These are phyloP conservation scores for Neomorphus geoffroyi DNA, from an alignment of 2,797 vertebrate genomes.

Conservation along the genomic window DNA sequence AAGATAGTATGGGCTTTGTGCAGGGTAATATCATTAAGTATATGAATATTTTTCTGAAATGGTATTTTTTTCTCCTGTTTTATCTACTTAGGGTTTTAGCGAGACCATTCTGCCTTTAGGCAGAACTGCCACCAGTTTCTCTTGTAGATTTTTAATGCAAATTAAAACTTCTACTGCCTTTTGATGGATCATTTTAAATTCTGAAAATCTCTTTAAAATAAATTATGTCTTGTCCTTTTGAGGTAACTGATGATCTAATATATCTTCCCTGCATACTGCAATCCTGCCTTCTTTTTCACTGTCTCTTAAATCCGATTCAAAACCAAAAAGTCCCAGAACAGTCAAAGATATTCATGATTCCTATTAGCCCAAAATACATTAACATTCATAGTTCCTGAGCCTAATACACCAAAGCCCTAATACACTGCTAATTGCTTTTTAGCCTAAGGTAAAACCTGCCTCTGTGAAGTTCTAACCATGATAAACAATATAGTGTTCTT, in stretches of 20 bases:
- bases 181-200: slow-evolving; percentile 12
- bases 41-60: slow-evolving; percentile 4
- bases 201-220: background rate
- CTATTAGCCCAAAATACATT: background rate
- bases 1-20: slow-evolving; percentile 29
- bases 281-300: background rate
- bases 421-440: background rate
- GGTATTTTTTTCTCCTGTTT: background rate
- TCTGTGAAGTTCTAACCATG: background rate
- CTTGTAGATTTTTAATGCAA: background rate
- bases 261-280: background rate
- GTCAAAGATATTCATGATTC: background rate
- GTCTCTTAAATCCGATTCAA: background rate
- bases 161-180: slow-evolving; percentile 7
- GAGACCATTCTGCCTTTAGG: background rate
- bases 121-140: background rate
- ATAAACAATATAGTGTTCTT: background rate
- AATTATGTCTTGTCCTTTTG: background rate
- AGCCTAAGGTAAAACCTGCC: background rate
- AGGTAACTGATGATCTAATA: background rate
- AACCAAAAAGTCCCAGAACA: background rate
- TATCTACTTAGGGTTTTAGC: slow-evolving; percentile 4
- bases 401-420: background rate
- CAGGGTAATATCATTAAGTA: slow-evolving; percentile 36
- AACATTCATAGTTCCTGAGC: background rate